phyloP scores from a whole-genome alignment of 2,113 vertebrate genomes.

The Cricetomys ansorgei region DNA sequence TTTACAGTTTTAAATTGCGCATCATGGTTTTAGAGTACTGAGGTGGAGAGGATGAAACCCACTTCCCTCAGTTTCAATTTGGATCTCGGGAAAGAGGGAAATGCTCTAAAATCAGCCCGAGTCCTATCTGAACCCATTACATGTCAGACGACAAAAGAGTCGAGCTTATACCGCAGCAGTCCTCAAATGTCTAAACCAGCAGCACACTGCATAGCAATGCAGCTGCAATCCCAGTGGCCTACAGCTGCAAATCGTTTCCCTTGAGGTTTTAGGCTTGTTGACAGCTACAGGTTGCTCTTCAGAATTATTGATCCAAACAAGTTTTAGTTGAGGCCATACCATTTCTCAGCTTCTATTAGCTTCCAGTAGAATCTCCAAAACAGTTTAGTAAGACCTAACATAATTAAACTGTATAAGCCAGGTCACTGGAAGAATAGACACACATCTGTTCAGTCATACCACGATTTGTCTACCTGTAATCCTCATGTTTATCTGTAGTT shows the following conservation, averaged over 20 bases:
- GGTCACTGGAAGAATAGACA: background rate
- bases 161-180: background rate
- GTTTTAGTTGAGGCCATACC: background rate
- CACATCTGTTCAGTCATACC: background rate
- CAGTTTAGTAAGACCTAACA: background rate
- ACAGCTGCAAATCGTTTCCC: background rate
- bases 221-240: background rate
- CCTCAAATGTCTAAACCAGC: slow-evolving; percentile 22
- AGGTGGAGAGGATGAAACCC: background rate
- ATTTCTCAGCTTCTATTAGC: background rate
- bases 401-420: background rate
- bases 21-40: background rate
- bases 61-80: background rate
- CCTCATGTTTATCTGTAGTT: background rate
- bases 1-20: slow-evolving; percentile 33
- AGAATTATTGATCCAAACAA: slow-evolving; percentile 9
- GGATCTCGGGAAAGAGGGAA: background rate
- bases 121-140: background rate
- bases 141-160: background rate
- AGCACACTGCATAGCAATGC: background rate
- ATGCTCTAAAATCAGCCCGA: background rate
- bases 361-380: background rate
- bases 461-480: background rate
- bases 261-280: slow-evolving; percentile 33
- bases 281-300: background rate